A percentile compares a stretch with the other conserved stretches of the same genome.
Conservation (phyloP, 2,888 invertebrate species). For the Monochamus alternatus region DNA sequence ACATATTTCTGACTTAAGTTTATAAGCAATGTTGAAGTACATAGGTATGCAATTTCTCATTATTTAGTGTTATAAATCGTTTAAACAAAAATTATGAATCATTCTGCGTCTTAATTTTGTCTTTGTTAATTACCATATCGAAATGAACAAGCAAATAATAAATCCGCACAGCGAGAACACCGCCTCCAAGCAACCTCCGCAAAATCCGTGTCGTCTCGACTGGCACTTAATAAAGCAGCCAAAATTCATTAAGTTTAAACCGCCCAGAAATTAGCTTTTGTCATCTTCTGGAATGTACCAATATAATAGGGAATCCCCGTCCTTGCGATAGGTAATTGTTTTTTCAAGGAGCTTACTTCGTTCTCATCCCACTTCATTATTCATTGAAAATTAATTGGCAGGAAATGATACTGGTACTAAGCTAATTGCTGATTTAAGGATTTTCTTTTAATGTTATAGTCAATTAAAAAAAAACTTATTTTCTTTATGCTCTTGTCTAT, state of each 20-base stretch:
- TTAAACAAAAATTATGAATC: too few relatives aligned
- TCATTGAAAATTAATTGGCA: too few relatives aligned
- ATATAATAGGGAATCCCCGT: background rate
- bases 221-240: background rate
- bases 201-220: background rate
- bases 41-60: too few relatives aligned
- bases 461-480: too few relatives aligned
- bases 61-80: too few relatives aligned
- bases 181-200: background rate
- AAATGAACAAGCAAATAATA: background rate
- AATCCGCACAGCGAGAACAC: background rate
- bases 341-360: background rate
- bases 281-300: background rate
- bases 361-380: background rate
- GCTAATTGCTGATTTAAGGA: too few relatives aligned
- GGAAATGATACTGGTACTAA: too few relatives aligned
- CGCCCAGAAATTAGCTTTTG: background rate
- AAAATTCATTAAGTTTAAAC: background rate
- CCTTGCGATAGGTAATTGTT: background rate
- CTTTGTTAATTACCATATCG: background rate
- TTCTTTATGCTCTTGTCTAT: too few relatives aligned
- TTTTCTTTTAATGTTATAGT: too few relatives aligned
- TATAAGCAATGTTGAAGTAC: too few relatives aligned
- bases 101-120: background rate
- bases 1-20: too few relatives aligned